These are phyloP conservation scores for Calephelis nemesis DNA, from an alignment of 1,140 invertebrate species.

Conservation along the genomic window DNA sequence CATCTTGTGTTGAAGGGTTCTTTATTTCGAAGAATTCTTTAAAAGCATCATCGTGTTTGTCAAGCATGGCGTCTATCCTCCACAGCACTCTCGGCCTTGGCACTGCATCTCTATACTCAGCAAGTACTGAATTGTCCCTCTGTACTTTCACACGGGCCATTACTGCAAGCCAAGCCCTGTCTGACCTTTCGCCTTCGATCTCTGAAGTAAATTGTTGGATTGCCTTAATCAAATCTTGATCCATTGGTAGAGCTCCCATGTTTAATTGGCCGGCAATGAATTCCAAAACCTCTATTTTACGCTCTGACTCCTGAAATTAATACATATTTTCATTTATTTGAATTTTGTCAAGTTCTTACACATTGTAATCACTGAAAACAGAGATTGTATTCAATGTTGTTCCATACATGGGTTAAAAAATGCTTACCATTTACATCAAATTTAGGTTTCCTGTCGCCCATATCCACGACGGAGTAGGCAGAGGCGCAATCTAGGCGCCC, in stretches of 20 bases:
- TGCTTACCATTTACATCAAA: no score
- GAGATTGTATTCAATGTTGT: no score
- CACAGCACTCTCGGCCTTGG: slow-evolving; percentile 51
- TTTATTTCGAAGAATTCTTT: slow-evolving; percentile 60
- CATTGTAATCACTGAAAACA: not conserved
- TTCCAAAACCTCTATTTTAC: slow-evolving; percentile 55
- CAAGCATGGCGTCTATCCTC: slow-evolving; percentile 44
- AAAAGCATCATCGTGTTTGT: slow-evolving; percentile 46
- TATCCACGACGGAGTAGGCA: no score
- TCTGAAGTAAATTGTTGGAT: slow-evolving; percentile 38
- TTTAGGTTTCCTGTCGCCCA: no score
- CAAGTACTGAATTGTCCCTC: slow-evolving; percentile 32
- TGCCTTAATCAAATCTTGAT: slow-evolving; percentile 49
- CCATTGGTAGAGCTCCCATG: slow-evolving; percentile 50
- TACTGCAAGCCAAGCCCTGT: slow-evolving; percentile 50
- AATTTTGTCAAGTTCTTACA: not conserved
- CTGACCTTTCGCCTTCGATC: slow-evolving; percentile 44
- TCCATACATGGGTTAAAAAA: no score
- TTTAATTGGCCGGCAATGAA: slow-evolving; percentile 57
- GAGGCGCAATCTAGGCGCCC: no score
- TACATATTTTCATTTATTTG: not conserved
- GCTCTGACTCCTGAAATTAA: slow-evolving; percentile 44
- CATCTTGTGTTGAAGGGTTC: slow-evolving; percentile 45
- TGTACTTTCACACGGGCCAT: slow-evolving; percentile 37
- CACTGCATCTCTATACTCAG: slow-evolving; percentile 33